Evolutionary conservation across 1,140 invertebrate genomes (phyloP), one percentile per base, ranked within the genome.

Genomic region (Drosophila serrata): DNA sequence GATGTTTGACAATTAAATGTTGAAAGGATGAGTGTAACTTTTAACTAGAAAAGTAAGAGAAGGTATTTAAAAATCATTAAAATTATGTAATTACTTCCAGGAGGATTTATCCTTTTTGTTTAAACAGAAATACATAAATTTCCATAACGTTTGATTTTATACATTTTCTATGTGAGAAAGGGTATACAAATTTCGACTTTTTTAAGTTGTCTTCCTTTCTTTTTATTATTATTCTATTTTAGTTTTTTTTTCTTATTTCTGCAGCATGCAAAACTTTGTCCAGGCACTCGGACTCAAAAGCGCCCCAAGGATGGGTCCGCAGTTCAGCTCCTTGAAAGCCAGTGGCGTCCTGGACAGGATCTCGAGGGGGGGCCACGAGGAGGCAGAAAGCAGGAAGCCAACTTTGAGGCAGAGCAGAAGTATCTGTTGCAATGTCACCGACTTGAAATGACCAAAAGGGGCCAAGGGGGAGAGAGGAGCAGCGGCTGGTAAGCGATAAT

Each of bases 401-500:
- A 81, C 80, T 74, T 81, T 81, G 75, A 79, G 61, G 75, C 81
- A 84, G 63, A 68, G 60, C 73, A 81, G 79, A 49, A 60, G 59
- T 85, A 85, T 85, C 82, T 85, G 79, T 85, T 85, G 82, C 82
- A 86, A 82, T 86, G 82, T 86, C 82, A 87, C 82, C 82, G 85
- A 86, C 82, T 86, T 79, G 64, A 72, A 85, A 72, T 72, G 77
- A 56, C 58, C 39, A 63, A 68, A 15, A 40, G 15, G 13, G 29
- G 8, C 15, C 6, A 13, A 19, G 27, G 12, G 6, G 15, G 12
- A 4, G 6, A 37, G 39, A 42, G 27, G 45, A 17, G 33, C 11
- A 22, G 42, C 13, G 29, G 19, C 19, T 59, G 61, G 81, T 57
- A 78, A 77, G 53, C 79, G 82, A 86, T 86, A 86, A 86, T 86